Evolutionary conservation across 2,113 vertebrate genomes (phyloP).

Genomic region (Illadopsis cleaveri): DNA sequence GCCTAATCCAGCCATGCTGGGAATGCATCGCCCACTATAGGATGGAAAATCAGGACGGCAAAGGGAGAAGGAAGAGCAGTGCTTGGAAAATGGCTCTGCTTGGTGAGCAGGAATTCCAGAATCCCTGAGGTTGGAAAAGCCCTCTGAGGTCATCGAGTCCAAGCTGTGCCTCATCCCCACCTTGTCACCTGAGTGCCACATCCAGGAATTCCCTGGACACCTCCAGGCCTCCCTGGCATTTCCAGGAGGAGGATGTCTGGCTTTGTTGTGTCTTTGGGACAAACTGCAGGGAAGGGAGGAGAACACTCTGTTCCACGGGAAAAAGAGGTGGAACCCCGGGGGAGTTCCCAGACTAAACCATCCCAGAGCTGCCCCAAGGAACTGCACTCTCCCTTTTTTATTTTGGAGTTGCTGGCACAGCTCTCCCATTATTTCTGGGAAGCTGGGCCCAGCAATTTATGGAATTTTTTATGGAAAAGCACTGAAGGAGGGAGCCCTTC

Average conservation of each 20-base stretch:
- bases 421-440: not conserved
- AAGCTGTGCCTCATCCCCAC: not conserved
- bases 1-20: not conserved
- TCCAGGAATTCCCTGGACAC: not conserved
- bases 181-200: not conserved
- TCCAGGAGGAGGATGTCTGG: not conserved
- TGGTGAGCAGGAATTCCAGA: not conserved
- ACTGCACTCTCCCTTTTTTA: rapidly evolving
- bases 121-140: not conserved
- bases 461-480: constrained; percentile 7
- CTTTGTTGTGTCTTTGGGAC: not conserved
- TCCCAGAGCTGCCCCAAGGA: not conserved
- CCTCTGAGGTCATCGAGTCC: not conserved
- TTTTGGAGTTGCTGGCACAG: too few species aligned
- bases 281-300: not conserved
- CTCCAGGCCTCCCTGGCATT: not conserved
- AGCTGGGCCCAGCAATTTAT: not conserved
- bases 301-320: rapidly evolving
- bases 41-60: not conserved
- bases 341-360: not conserved
- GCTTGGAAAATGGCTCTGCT: not conserved
- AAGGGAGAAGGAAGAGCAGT: not conserved
- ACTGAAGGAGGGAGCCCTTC: not conserved
- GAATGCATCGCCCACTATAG: too few species aligned
- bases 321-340: not conserved